Conservation (phyloP, 2,888 invertebrate genomes). For the Catocala sponsa region DNA sequence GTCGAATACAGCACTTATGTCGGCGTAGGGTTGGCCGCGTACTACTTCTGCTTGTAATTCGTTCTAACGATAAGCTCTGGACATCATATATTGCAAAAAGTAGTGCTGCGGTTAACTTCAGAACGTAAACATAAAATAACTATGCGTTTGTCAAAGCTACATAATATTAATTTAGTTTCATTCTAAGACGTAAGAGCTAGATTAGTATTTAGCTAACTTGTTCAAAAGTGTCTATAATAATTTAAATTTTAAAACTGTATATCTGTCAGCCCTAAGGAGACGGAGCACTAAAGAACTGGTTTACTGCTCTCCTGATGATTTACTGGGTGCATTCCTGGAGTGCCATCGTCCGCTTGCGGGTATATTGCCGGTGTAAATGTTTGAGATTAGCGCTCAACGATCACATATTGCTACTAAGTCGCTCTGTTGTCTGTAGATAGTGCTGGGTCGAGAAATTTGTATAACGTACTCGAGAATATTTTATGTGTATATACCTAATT, state of each 20-base stretch:
- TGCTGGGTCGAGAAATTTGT: neutral
- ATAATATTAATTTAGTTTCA: no score
- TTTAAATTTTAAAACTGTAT: conserved; percentile 1
- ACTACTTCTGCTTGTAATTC: neutral
- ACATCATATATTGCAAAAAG: neutral
- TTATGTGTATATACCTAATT: neutral
- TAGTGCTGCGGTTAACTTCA: no score
- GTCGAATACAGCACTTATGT: conserved; percentile 68
- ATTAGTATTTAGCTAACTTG: neutral
- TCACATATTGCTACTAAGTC: conserved; percentile 56
- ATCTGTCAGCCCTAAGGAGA: conserved; percentile 52
- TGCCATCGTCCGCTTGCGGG: conserved; percentile 57
- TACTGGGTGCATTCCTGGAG: conserved; percentile 80
- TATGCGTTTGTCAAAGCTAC: no score
- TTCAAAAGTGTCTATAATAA: conserved; percentile 1
- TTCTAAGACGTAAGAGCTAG: no score
- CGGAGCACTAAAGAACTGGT: conserved; percentile 75
- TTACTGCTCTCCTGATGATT: conserved; percentile 80
- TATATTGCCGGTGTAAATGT: conserved; percentile 68
- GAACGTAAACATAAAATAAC: no score
- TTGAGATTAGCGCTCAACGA: conserved; percentile 64
- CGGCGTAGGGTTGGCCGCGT: conserved; percentile 51
- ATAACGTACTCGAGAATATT: neutral
- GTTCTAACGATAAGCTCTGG: neutral
- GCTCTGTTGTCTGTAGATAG: conserved; percentile 9